Evolutionary conservation across 2,797 vertebrate species (phyloP), one percentile per base, ranked within the genome.

Genomic region (Anisognathus igniventris): DNA sequence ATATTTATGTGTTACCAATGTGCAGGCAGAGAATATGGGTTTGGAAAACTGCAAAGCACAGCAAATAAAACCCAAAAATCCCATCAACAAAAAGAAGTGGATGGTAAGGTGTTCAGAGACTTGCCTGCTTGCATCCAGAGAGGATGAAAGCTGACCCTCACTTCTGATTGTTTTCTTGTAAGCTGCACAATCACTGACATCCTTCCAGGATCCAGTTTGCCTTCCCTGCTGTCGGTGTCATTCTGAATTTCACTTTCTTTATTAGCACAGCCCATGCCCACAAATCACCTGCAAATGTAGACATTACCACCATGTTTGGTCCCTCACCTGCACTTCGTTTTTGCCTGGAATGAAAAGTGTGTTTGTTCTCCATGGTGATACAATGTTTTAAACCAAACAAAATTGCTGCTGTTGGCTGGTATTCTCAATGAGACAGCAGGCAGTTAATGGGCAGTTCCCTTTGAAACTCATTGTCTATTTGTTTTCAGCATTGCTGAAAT

Each of bases 21-120:
- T 54, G 28, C n/a, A 86, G 44, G 37, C 47, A 51, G 58, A 75
- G 40, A 47, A 27, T 15, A 30, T 47, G 70, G 50, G 21, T 88
- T 85, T 91, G 86, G 60, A 95, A 83, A 67, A 62, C 48, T 48
- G 51, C 57, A 67, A 65, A 92, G 47, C 72, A 67, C 31, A 16
- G 48, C 33, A 83, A 90, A 92, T 83, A 45, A 87, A 79, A 15
- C 7, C 23, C 25, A 9, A 67, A 74, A 51, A 37, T 33, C 14
- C 14, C 5, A 15, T 53, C 37, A 50, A 14, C 18, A 51, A 57
- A 67, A 71, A 53, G 5, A 72, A 82, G 25, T 83, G 50, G 25
- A 37, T 65, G 28, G 13, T 28, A 66, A 40, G 19, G 14, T 70
- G 44, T 76, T 85, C 80, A 44, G 18, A 83, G 44, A 35, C 21